These are phyloP conservation scores for Caenorhabditis sinica DNA, from an alignment of 2,888 invertebrate species.

Conservation along the genomic window DNA sequence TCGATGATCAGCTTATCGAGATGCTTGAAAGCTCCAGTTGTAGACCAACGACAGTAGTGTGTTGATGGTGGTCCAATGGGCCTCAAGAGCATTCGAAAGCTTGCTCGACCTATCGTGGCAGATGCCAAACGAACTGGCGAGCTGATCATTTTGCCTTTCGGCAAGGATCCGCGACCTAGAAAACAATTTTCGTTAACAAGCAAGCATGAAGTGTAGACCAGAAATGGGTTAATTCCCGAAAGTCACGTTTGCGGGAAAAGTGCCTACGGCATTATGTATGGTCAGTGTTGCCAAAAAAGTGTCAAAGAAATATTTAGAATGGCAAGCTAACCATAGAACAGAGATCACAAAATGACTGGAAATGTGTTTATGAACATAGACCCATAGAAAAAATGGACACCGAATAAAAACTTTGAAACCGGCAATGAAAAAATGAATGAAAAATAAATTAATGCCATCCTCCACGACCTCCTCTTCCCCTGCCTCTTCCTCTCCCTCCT, in stretches of 20 bases:
- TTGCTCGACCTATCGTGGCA: slow-evolving; percentile 50
- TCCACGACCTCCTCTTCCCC: slow-evolving; percentile 29
- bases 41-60: slow-evolving; percentile 51
- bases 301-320: neutral
- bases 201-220: neutral
- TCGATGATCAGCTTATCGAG: slow-evolving; percentile 73
- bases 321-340: neutral
- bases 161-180: slow-evolving; percentile 22
- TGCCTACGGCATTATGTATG: neutral
- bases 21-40: slow-evolving; percentile 72
- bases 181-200: neutral
- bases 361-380: slow-evolving; percentile 11
- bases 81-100: slow-evolving; percentile 39
- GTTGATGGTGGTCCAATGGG: neutral
- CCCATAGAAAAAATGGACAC: slow-evolving; percentile 17
- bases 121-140: slow-evolving; percentile 52
- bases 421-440: neutral
- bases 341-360: neutral
- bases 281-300: neutral
- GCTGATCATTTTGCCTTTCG: slow-evolving; percentile 44
- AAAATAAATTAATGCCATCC: neutral
- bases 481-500: slow-evolving; percentile 54
- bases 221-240: neutral
- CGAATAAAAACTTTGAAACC: slow-evolving; percentile 6
- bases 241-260: neutral